These are phyloP conservation scores for Tadarida brasiliensis DNA, from an alignment of 2,797 vertebrate species.

Conservation along the genomic window DNA sequence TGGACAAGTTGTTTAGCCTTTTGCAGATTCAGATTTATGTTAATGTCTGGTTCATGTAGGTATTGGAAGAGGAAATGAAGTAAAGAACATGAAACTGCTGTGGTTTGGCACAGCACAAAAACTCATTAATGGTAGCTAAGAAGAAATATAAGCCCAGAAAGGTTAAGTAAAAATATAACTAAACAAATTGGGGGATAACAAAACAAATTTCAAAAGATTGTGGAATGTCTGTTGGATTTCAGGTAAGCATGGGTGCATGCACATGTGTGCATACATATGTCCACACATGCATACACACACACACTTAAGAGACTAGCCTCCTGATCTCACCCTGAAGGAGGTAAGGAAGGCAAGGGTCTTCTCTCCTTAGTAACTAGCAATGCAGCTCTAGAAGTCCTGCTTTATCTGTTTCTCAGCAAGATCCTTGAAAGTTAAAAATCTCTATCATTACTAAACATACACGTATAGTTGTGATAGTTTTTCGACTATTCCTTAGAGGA, in stretches of 20 bases:
- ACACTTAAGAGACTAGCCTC: neutral
- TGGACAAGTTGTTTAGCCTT: neutral
- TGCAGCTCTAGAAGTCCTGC: neutral
- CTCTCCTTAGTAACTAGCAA: neutral
- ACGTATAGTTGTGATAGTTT: neutral
- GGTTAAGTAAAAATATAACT: neutral
- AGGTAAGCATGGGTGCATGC: neutral
- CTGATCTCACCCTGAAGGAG: neutral
- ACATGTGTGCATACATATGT: no score
- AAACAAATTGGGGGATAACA: neutral
- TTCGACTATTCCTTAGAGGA: neutral
- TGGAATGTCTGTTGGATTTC: neutral
- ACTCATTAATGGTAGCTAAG: neutral
- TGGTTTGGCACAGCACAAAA: neutral
- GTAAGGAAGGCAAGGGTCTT: neutral
- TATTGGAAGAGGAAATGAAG: neutral
- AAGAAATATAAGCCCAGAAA: neutral
- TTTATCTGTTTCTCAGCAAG: slow-evolving; percentile 6
- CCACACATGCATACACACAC: neutral
- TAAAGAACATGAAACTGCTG: neutral
- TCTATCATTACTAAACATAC: slow-evolving; percentile 54
- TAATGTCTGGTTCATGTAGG: neutral
- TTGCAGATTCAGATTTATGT: neutral
- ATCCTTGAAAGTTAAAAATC: neutral
- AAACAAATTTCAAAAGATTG: neutral